Base-by-base conservation (phyloP, 2,888 invertebrate genomes). In the Ornithoptera alexandrae region DNA sequence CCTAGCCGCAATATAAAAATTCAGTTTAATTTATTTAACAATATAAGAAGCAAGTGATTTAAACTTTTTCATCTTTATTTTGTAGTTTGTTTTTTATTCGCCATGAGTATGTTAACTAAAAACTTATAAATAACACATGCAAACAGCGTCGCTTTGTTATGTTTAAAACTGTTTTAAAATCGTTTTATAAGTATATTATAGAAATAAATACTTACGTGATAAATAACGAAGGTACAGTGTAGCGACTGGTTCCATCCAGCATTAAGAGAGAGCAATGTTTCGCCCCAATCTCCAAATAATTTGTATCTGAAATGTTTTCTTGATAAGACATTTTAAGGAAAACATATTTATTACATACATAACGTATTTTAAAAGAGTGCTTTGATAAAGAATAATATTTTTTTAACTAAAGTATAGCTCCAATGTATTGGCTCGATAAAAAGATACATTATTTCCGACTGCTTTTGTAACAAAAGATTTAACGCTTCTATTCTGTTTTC, bases 191-290 rank as follows among this genome's bases (percentile, higher is more conserved):
- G 10, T 12, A 30, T 10, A 24, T 10, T 22, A 18, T 5, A 8
- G 17, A 5, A 20, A 24, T 30, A 6, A 63, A 22, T 50, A 67
- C 70, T 70, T 30, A 90, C 90, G 86, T 83, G 72, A 87, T 72
- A 36, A 71, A 79, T 63, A 89, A 77, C 15, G 74, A 74, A 22
- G 89, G 88, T 17, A 80, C 68, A 20, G 65, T 71, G 62, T 67
- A 73, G 6, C 70, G 72, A 71, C 63, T 73, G 71, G 79, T 72
- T 53, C 72, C 77, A 76, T 80, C 83, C 76, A 83, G 77, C n/a
- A 78, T 79, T 71, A 88, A 87, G 61, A 88, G 75, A 0, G 87
- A 89, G 5, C 82, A 81, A 18, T 87, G 77, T 22, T 58, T 58
- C 2, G 78, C 59, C 39, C 77, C 76, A 53, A 85, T 79, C 69